Base-by-base conservation (phyloP, 2,888 invertebrate species). In the Linnaemya tessellans region DNA sequence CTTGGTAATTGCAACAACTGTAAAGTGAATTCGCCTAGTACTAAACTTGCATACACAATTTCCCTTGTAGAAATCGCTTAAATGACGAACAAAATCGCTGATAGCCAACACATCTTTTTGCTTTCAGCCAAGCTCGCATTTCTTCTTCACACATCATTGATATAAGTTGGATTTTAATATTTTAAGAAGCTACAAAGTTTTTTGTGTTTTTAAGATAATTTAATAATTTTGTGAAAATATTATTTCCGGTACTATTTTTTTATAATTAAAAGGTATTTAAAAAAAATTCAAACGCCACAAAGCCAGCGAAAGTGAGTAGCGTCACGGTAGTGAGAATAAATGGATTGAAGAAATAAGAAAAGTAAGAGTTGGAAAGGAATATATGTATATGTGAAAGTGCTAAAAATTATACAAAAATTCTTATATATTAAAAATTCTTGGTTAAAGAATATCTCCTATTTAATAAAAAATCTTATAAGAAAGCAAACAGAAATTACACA, bases 401-500 rank as follows among this genome's bases (percentile, higher is more conserved):
- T n/a, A 35, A 64, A 46, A 79, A 51, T 62, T 70, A 73, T 54
- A 60, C 9, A 49, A 65, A 77, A 77, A 56, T 43, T 22, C 2
- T 46, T 80, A 35, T 13, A 41, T 60, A 22, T 67, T n/a, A 5
- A 38, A 54, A 54, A 64, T 18, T 22, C n/a, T n/a, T 38, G 7
- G 25, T 41, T 30, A 43, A 60, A 9, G 20, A 25, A 64, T 62
- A 25, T 54, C 56, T 4, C 49, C 0, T 51, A 30, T 65, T 65
- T 43, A 84, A 62, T 54, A 62, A 3, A 30, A 30, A 80, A 46
- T 58, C 49, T n/a, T 81, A 49, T 64, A 51, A 67, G n/a, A 64
- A 51, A 78, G 25, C 11, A 80, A 80, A 58, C 22, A 80, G 25
- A 79, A 58, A 46, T 41, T 86, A 79, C 74, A 90, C 89, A 90